Conservation (phyloP, 2,888 invertebrate species). For the Lottia scabra region DNA sequence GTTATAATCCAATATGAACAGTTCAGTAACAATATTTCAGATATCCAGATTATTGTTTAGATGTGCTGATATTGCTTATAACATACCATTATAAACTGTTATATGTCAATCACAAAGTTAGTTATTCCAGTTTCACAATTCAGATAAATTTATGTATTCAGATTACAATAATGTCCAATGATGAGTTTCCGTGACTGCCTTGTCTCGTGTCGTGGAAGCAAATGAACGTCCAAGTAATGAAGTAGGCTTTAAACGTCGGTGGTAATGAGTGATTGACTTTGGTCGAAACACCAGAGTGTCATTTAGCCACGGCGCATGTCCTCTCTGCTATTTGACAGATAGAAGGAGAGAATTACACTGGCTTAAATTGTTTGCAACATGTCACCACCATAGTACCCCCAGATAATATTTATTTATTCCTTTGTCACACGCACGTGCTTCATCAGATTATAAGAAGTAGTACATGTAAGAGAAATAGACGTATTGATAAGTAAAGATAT, state of each 20-base stretch:
- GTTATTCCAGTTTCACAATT: no score
- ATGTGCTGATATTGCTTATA: no score
- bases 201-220: neutral
- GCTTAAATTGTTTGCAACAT: slow-evolving; percentile 29
- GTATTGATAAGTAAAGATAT: slow-evolving; percentile 13
- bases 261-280: slow-evolving; percentile 17
- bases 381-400: slow-evolving; percentile 16
- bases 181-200: no score
- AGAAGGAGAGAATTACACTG: slow-evolving; percentile 20
- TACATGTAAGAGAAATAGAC: slow-evolving; percentile 14
- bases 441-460: slow-evolving; percentile 10
- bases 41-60: no score
- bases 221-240: neutral
- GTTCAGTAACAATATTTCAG: no score
- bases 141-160: no score
- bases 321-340: slow-evolving; percentile 4
- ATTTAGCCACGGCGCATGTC: slow-evolving; percentile 20
- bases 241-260: neutral
- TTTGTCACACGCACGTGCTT: slow-evolving; percentile 23
- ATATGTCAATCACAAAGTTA: no score
- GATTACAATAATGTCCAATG: no score
- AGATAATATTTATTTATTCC: slow-evolving; percentile 25
- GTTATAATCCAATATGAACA: no score
- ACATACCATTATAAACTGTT: no score
- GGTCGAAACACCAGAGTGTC: slow-evolving; percentile 24